phyloP scores from a whole-genome alignment of 2,888 invertebrate genomes.

The Drosophila phalerata region DNA sequence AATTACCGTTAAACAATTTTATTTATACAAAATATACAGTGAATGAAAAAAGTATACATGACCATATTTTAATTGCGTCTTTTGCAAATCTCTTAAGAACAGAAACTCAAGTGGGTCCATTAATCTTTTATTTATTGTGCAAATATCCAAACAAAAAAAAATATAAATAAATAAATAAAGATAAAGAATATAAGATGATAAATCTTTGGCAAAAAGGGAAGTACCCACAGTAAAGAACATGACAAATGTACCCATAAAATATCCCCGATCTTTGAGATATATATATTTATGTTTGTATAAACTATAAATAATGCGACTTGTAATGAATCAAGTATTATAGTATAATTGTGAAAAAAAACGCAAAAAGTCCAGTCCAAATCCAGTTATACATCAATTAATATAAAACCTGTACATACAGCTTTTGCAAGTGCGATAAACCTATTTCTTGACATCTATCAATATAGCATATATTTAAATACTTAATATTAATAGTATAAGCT shows the following conservation, averaged over 20 bases:
- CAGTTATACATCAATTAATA: conserved; percentile 1
- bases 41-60: not conserved
- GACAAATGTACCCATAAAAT: not conserved
- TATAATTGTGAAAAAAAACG: not conserved
- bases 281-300: too few species aligned
- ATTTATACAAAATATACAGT: conserved; percentile 5
- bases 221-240: conserved; percentile 20
- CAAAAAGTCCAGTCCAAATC: not conserved
- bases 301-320: not conserved
- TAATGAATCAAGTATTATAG: not conserved
- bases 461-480: not conserved
- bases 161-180: conserved; percentile 14
- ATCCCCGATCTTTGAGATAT: conserved; percentile 4
- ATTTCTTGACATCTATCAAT: not conserved
- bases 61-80: conserved; percentile 33
- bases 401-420: conserved; percentile 3
- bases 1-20: conserved; percentile 1
- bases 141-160: conserved; percentile 33
- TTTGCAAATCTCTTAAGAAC: conserved; percentile 12
- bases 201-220: conserved; percentile 30
- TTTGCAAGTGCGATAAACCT: conserved; percentile 16
- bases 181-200: conserved; percentile 21
- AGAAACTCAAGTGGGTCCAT: conserved; percentile 8
- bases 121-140: conserved; percentile 49
- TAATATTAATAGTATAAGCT: not conserved